Evolutionary conservation across 2,888 invertebrate species (phyloP).

Genomic region (Odontomyia ornata): DNA sequence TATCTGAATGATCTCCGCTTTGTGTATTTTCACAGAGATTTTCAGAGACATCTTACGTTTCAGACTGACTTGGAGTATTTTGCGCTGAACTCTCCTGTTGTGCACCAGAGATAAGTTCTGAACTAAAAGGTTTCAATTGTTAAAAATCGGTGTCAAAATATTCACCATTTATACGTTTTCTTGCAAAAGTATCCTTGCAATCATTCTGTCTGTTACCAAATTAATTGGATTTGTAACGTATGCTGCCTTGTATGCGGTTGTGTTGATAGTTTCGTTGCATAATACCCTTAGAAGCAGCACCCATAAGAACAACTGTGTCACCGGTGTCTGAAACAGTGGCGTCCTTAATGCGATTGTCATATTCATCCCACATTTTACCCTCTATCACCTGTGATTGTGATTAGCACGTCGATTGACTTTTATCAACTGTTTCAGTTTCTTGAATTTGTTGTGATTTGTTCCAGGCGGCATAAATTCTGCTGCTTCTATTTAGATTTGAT

Average conservation of each 20-base stretch:
- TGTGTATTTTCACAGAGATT: no score
- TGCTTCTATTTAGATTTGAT: no score
- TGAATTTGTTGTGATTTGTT: no score
- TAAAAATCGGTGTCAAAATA: constrained; percentile 84
- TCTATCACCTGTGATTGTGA: constrained; percentile 97
- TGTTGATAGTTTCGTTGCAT: constrained; percentile 99
- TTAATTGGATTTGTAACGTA: constrained; percentile 99
- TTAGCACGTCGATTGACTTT: constrained; percentile 95
- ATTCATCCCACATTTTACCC: constrained; percentile 98
- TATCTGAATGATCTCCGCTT: no score
- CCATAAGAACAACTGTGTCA: constrained; percentile 90
- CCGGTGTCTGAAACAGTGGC: constrained; percentile 71
- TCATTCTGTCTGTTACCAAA: constrained; percentile 92
- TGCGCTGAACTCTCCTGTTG: constrained; percentile 66
- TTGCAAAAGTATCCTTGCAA: constrained; percentile 86
- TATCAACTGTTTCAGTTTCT: no score
- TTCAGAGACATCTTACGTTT: constrained; percentile 69
- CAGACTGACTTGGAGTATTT: constrained; percentile 57
- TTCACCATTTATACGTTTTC: constrained; percentile 77
- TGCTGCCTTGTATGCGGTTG: constrained; percentile 93
- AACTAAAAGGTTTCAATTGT: constrained; percentile 84
- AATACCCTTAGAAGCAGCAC: constrained; percentile 96
- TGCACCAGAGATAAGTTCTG: constrained; percentile 70
- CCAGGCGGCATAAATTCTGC: no score
- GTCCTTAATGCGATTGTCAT: constrained; percentile 81